These are phyloP conservation scores for Phoxinus phoxinus DNA, from an alignment of 2,113 vertebrate species.

Conservation along the genomic window DNA sequence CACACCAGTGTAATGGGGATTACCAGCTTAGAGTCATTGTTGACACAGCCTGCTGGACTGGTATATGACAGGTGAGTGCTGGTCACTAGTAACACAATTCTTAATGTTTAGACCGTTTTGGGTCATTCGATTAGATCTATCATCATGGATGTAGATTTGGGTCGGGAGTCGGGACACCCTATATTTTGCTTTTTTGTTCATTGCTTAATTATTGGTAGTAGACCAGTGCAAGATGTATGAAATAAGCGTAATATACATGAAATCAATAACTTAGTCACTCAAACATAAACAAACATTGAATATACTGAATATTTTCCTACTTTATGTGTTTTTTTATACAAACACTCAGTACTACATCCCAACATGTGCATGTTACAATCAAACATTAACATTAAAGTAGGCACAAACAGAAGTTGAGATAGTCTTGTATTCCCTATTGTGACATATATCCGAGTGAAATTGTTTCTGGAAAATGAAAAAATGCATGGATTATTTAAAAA, in stretches of 20 bases:
- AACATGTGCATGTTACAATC: not conserved
- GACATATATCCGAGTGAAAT: no score
- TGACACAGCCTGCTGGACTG: slow-evolving; percentile 33
- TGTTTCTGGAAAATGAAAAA: no score
- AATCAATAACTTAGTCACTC: not conserved
- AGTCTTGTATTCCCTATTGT: no score
- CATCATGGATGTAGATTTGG: not conserved
- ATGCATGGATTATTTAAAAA: no score
- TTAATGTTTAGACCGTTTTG: not conserved
- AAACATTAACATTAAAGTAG: no score
- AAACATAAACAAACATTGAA: not conserved
- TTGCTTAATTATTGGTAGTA: not conserved
- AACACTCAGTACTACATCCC: not conserved
- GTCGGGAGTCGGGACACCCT: not conserved
- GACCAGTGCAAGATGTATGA: not conserved
- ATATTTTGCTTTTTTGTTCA: not conserved
- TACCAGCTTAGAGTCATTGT: slow-evolving; percentile 42
- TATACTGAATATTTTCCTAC: not conserved
- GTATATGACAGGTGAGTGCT: slow-evolving; percentile 6
- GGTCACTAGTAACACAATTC: not conserved
- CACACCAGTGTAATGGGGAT: slow-evolving; percentile 32
- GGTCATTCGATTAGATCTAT: not conserved
- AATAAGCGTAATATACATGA: not conserved
- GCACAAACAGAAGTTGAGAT: no score
- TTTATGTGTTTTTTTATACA: not conserved